These are phyloP conservation scores for Nemoura dubitans DNA, from an alignment of 2,888 invertebrate species.

Conservation along the genomic window DNA sequence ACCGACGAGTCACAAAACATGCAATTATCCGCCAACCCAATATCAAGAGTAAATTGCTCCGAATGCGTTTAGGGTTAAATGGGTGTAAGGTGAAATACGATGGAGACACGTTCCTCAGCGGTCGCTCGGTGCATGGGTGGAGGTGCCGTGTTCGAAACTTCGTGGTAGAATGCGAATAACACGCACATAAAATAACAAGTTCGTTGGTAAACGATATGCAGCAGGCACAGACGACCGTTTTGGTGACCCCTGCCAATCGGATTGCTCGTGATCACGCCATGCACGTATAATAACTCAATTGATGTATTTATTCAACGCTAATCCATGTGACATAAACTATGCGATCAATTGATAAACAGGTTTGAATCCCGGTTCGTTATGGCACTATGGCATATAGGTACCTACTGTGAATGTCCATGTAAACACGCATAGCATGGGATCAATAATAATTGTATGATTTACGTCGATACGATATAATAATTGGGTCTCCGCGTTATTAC, in stretches of 20 bases:
- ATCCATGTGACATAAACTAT: conserved; percentile 7
- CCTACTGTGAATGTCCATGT: background rate
- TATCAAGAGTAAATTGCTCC: background rate
- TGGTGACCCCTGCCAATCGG: background rate
- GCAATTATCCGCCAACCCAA: background rate
- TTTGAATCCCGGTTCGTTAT: background rate
- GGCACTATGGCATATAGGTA: background rate
- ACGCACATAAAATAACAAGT: background rate
- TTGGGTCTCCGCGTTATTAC: background rate
- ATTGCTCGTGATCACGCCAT: background rate
- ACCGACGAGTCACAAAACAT: background rate
- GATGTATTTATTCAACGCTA: background rate
- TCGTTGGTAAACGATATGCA: background rate
- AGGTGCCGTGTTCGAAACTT: too few relatives aligned
- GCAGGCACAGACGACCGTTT: background rate
- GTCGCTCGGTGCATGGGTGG: too few relatives aligned
- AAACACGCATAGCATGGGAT: background rate
- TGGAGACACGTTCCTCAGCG: too few relatives aligned
- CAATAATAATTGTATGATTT: background rate
- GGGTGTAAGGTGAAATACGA: too few relatives aligned
- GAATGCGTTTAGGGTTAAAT: background rate
- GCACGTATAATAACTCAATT: background rate
- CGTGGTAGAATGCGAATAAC: too few relatives aligned
- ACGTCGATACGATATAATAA: background rate
- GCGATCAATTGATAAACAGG: background rate